Percentiles rank a stretch among this genome's conserved stretches.
These are phyloP conservation scores for Brachymystax lenok DNA, from an alignment of 2,797 vertebrate species.

Conservation along the genomic window DNA sequence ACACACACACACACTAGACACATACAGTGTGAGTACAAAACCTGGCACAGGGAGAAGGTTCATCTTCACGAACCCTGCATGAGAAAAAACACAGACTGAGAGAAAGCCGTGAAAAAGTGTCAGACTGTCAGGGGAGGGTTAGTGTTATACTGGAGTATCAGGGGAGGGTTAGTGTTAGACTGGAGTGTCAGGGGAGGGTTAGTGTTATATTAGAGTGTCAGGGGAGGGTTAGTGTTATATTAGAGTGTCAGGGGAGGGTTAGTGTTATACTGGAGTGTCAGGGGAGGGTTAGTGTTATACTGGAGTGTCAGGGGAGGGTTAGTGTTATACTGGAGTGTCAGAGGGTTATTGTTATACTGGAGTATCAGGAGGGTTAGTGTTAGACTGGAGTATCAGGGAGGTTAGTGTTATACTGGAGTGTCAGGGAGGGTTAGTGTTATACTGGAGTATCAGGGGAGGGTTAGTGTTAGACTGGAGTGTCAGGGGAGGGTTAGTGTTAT, in stretches of 20 bases:
- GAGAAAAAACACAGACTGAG: slow-evolving; percentile 35
- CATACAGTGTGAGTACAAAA: slow-evolving; percentile 64
- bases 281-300: too few species aligned
- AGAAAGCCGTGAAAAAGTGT: slow-evolving; percentile 62
- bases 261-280: slow-evolving; percentile 45
- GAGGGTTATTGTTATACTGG: too few species aligned
- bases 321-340: too few species aligned
- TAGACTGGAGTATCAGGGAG: too few species aligned
- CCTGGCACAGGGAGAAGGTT: slow-evolving; percentile 62
- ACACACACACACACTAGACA: slow-evolving; percentile 11
- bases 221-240: slow-evolving; percentile 48
- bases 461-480: not conserved
- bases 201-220: slow-evolving; percentile 54
- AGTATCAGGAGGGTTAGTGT: slow-evolving; percentile 34
- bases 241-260: slow-evolving; percentile 43
- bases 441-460: slow-evolving; percentile 41
- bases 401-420: too few species aligned
- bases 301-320: slow-evolving; percentile 45
- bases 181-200: slow-evolving; percentile 11
- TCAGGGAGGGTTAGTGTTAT: slow-evolving; percentile 3
- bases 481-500: slow-evolving; percentile 46
- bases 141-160: slow-evolving; percentile 41
- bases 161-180: not conserved
- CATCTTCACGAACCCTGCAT: slow-evolving; percentile 57
- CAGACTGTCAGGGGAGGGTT: slow-evolving; percentile 6